Conservation (phyloP, 92 coral and sea anemone genomes). For the Pocillopora grandis region DNA sequence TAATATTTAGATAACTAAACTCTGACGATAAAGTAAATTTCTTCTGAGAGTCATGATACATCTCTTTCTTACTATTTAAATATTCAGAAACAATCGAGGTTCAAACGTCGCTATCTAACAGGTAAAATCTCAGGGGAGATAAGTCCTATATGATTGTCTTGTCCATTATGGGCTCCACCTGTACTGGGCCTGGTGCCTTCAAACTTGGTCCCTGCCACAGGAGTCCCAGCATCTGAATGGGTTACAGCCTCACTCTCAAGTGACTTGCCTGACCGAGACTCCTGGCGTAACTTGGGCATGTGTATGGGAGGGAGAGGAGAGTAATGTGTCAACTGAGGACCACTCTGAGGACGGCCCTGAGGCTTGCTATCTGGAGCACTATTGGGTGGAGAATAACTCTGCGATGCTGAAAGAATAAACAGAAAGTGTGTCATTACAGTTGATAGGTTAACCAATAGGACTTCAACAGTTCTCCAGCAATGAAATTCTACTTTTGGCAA, state of each 20-base stretch:
- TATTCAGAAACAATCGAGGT: not conserved
- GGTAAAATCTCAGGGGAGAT: constrained; percentile 36
- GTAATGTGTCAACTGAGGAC: constrained; percentile 55
- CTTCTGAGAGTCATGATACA: not conserved
- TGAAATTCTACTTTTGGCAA: no score
- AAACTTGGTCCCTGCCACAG: constrained; percentile 21
- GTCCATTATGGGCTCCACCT: constrained; percentile 14
- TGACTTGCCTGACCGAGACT: constrained; percentile 82
- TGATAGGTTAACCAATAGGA: not conserved
- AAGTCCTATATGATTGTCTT: constrained; percentile 4
- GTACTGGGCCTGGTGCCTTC: constrained; percentile 25
- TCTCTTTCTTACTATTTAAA: not conserved
- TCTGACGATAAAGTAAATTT: no score
- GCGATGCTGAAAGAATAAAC: not conserved
- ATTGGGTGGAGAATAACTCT: constrained; percentile 40
- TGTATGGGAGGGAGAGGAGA: constrained; percentile 88
- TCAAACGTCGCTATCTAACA: constrained; percentile 19
- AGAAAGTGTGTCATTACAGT: not conserved
- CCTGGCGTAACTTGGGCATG: constrained; percentile 82
- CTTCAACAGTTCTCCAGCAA: no score
- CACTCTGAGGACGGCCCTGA: constrained; percentile 44
- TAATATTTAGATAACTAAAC: no score
- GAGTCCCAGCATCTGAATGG: constrained; percentile 64
- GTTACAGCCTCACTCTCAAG: constrained; percentile 71
- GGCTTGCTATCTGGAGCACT: constrained; percentile 52